These are phyloP conservation scores for Vannuccia rotundouncinata DNA, from an alignment of 2,888 invertebrate species.

Conservation along the genomic window DNA sequence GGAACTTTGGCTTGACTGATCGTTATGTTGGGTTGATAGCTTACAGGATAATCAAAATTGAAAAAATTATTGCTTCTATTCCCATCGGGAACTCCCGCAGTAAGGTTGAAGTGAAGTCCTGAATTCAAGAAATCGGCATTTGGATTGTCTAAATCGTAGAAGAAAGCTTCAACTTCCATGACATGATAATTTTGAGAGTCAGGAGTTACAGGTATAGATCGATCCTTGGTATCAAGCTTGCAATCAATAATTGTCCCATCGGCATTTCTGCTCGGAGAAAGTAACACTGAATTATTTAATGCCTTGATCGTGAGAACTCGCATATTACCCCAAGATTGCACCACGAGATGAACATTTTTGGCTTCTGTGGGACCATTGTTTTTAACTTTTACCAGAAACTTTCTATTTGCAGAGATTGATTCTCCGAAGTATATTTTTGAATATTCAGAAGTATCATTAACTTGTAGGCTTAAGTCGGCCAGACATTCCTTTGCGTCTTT, in stretches of 20 bases:
- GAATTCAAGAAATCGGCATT: neutral
- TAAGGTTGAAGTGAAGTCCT: neutral
- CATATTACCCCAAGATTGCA: neutral
- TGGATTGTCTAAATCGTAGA: neutral
- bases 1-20: neutral
- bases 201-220: neutral
- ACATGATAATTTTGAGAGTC: neutral
- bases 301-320: neutral
- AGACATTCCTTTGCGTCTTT: neutral
- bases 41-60: neutral
- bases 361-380: slow-evolving; percentile 6
- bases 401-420: neutral
- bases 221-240: neutral
- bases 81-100: neutral
- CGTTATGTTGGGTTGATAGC: neutral
- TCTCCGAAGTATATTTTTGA: neutral
- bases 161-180: neutral
- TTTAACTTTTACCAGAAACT: neutral
- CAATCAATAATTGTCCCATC: neutral
- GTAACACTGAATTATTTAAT: neutral
- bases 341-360: neutral
- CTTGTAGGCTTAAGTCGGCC: neutral
- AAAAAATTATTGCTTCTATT: neutral
- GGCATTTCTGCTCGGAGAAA: neutral
- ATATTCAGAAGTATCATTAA: neutral